Percentiles rank a stretch among this genome's conserved stretches.
phyloP scores from a whole-genome alignment of 2,113 vertebrate species.

The Odontophorus gujanensis region DNA sequence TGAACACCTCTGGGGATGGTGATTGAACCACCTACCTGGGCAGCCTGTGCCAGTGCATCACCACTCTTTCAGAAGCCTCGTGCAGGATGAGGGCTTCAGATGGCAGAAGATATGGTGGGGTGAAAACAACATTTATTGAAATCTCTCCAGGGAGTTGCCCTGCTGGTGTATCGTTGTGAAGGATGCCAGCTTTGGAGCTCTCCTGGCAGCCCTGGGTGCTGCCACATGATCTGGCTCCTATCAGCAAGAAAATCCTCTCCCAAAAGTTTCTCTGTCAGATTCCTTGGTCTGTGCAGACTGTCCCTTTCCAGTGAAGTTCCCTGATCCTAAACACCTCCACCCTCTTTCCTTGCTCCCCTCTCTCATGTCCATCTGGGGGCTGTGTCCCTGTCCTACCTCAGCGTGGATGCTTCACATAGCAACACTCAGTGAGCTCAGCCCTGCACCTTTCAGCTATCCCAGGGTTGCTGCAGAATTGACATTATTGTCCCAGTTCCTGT shows the following conservation, averaged over 20 bases:
- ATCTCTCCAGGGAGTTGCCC: constrained; percentile 6
- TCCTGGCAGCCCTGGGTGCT: not conserved
- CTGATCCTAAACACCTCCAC: not conserved
- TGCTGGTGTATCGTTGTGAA: not conserved
- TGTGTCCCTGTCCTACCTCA: not conserved
- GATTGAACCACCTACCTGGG: too few relatives aligned
- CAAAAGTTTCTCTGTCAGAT: not conserved
- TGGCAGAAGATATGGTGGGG: not conserved
- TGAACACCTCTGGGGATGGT: too few relatives aligned
- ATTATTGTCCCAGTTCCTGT: not conserved
- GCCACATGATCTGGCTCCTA: not conserved
- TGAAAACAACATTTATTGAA: constrained; percentile 1
- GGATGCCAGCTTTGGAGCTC: not conserved
- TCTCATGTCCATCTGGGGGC: not conserved
- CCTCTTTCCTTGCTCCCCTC: not conserved
- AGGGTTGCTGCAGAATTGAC: not conserved
- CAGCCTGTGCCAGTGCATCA: too few relatives aligned
- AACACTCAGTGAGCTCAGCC: rapidly evolving
- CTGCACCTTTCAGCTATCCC: not conserved
- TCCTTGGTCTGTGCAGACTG: not conserved
- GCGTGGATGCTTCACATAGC: not conserved
- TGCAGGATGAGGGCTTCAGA: not conserved
- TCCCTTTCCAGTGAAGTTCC: not conserved
- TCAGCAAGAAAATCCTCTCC: not conserved
- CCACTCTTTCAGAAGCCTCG: not conserved